Evolutionary conservation across 2,888 invertebrate species (phyloP).

Genomic region (Caenorhabditis doughertyi): DNA sequence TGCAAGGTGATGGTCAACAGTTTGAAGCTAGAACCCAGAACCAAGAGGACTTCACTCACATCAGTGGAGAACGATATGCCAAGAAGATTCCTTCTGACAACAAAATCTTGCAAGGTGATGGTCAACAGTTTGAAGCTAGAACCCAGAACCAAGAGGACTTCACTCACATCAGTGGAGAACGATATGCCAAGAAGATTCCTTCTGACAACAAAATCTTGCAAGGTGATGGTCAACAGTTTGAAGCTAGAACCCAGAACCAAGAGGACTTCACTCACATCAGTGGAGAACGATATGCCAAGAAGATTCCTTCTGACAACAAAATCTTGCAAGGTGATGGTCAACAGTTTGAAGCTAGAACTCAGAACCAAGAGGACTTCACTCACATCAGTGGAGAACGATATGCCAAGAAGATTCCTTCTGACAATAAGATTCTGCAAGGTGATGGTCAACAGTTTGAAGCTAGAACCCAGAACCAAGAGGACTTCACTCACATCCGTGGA

Average conservation of each 20-base stretch:
- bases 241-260: constrained; percentile 14
- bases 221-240: constrained; percentile 31
- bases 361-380: constrained; percentile 10
- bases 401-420: constrained; percentile 1
- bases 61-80: too few species aligned
- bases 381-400: constrained; percentile 2
- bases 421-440: constrained; percentile 3
- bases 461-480: background rate
- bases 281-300: constrained; percentile 7
- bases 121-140: constrained; percentile 15
- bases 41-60: too few species aligned
- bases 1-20: too few species aligned
- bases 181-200: constrained; percentile 35
- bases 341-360: background rate
- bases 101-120: too few species aligned
- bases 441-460: constrained; percentile 5
- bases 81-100: too few species aligned
- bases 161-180: constrained; percentile 43
- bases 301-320: constrained; percentile 5
- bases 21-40: too few species aligned
- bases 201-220: constrained; percentile 50
- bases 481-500: background rate
- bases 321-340: constrained; percentile 4
- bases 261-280: background rate
- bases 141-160: constrained; percentile 56